Conservation (phyloP, 2,888 invertebrate genomes). For the Harpalus rubripes region DNA sequence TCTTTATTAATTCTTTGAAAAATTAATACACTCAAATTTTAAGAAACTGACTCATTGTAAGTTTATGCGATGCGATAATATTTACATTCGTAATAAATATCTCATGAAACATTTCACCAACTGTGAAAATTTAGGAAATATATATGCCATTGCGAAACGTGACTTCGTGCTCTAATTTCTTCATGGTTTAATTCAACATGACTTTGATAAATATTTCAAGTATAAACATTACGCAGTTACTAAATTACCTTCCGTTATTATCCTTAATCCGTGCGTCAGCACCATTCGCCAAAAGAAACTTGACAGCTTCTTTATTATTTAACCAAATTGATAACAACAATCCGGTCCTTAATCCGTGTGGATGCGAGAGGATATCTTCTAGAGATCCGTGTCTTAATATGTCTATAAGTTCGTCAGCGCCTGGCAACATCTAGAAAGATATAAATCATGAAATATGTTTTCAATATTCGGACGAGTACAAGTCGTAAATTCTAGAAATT, state of each 20-base stretch:
- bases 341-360: conserved; percentile 78
- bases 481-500: not conserved
- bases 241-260: conserved; percentile 82
- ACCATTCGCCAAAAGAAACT: conserved; percentile 79
- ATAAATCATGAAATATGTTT: conserved; percentile 4
- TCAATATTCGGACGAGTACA: not conserved
- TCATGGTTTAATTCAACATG: not conserved
- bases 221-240: conserved; percentile 13
- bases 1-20: no score
- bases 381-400: conserved; percentile 77
- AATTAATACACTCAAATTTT: not conserved
- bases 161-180: conserved; percentile 45
- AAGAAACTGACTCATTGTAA: not conserved
- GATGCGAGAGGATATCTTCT: conserved; percentile 77
- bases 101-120: not conserved
- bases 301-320: conserved; percentile 80
- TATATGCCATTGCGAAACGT: conserved; percentile 75
- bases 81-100: conserved; percentile 19
- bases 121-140: conserved; percentile 71
- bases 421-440: conserved; percentile 76
- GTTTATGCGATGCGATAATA: conserved; percentile 14
- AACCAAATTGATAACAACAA: conserved; percentile 83
- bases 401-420: conserved; percentile 77
- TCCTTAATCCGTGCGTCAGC: conserved; percentile 84
- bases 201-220: conserved; percentile 11